Evolutionary conservation across 2,797 vertebrate species (phyloP), one percentile per base, ranked within the genome.

Genomic region (Acrossocheilus wenchowensis): DNA sequence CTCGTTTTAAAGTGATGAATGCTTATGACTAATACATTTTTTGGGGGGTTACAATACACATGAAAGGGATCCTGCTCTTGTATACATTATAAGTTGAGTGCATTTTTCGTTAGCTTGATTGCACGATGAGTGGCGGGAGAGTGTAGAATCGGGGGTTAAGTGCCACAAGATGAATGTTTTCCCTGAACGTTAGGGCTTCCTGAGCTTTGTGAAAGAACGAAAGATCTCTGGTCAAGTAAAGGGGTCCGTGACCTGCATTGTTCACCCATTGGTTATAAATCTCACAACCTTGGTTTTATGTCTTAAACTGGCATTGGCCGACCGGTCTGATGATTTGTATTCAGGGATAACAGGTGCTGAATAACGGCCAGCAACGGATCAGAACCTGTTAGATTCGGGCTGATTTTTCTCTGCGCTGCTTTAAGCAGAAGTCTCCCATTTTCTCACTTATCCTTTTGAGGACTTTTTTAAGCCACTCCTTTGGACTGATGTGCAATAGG

Each of bases 1-100:
- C 95, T 95, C 93, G 91, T 95, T 96, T 96, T 96, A 87, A 95
- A 95, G 93, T 92, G 92, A 89, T 88, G 87, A 89, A 88, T 91
- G 85, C 89, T 89, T 88, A 84, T 90, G 86, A 90, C 87, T 83
- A 87, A 88, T 90, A 89, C 78, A 85, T 77, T 57, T 79, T 60
- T 62, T 4, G 8, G 34, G 66, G 62, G 64, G 88, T 88, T 89
- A 77, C 81, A 81, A 81, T n/a, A 73, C 72, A 36, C 41, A 75
- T 48, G 78, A 83, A 66, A 60, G 36, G 62, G 39, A 77, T 57
- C 41, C 74, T 79, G 69, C 30, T 66, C 41, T 69, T 74, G 69
- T 30, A 34, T 82, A 84, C 45, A 50, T 57, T 30, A 39, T 69
- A 86, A 17, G 17, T 72, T 21, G 23, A 66, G 68, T 34, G 72